These are phyloP conservation scores for Amiota minor DNA, from an alignment of 2,888 invertebrate species.

Conservation along the genomic window DNA sequence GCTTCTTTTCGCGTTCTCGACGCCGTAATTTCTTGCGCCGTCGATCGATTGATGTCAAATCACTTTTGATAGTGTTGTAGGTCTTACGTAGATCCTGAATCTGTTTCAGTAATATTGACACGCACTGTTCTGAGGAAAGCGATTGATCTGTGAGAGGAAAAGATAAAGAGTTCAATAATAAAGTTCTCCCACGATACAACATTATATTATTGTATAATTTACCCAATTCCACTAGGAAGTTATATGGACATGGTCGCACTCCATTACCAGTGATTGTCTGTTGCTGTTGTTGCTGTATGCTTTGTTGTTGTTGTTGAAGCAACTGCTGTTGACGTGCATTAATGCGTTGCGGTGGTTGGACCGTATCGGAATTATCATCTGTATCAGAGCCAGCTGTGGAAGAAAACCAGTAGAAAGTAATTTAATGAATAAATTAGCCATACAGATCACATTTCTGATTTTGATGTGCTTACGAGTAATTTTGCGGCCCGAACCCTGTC, in stretches of 20 bases:
- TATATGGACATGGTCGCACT: slow-evolving; percentile 82
- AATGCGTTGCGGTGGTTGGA: slow-evolving; percentile 59
- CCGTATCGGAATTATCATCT: slow-evolving; percentile 72
- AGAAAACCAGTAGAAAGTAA: too few species aligned
- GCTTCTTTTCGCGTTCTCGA: slow-evolving; percentile 88
- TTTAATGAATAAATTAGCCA: background rate
- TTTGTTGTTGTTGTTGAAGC: too few species aligned
- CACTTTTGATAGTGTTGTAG: slow-evolving; percentile 89
- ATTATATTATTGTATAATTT: slow-evolving; percentile 56
- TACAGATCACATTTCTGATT: slow-evolving; percentile 27
- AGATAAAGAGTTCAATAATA: background rate
- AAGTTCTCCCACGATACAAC: background rate
- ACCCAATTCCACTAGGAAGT: slow-evolving; percentile 90
- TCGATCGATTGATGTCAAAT: slow-evolving; percentile 91
- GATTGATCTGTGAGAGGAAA: slow-evolving; percentile 79
- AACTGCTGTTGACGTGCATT: slow-evolving; percentile 29
- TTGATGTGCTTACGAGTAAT: slow-evolving; percentile 54
- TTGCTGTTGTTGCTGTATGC: slow-evolving; percentile 42
- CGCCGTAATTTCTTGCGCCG: slow-evolving; percentile 89
- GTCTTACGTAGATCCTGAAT: slow-evolving; percentile 87
- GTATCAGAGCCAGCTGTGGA: slow-evolving; percentile 70
- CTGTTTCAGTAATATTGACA: slow-evolving; percentile 84
- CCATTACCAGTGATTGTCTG: slow-evolving; percentile 44
- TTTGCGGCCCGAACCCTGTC: slow-evolving; percentile 60
- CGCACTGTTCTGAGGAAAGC: slow-evolving; percentile 85